phyloP scores from a whole-genome alignment of 2,113 vertebrate genomes.

The Arvicanthis niloticus region DNA sequence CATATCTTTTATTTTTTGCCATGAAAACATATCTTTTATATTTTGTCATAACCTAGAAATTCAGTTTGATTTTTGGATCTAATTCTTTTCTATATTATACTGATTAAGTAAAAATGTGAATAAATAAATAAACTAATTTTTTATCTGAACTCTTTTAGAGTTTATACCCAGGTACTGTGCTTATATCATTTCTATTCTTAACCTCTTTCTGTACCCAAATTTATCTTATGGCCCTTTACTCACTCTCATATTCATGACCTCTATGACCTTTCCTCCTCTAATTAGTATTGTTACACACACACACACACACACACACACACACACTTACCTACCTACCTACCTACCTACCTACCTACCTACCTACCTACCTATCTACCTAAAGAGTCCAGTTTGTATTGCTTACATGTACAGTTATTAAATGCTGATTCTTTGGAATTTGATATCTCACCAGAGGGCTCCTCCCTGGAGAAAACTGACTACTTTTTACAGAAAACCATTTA shows the following conservation, averaged over 20 bases:
- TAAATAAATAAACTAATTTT: neutral
- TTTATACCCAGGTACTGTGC: neutral
- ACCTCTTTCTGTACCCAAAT: neutral
- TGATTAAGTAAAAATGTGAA: neutral
- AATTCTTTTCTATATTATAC: neutral
- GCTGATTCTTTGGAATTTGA: neutral
- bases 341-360: too few species aligned
- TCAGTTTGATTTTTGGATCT: neutral
- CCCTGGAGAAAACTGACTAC: neutral
- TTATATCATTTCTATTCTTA: neutral
- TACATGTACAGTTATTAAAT: neutral
- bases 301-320: neutral
- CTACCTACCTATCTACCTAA: too few species aligned
- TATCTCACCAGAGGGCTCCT: neutral
- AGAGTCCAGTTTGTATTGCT: neutral
- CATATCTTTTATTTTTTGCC: neutral
- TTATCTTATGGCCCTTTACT: neutral
- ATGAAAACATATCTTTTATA: neutral
- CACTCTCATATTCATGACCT: neutral
- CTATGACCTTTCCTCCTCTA: neutral
- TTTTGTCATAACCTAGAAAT: conserved; percentile 1
- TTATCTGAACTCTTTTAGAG: neutral
- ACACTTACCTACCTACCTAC: neutral
- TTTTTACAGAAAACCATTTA: neutral
- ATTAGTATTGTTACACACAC: neutral